Base-by-base conservation (phyloP, 2,113 vertebrate genomes). In the Dasypus novemcinctus region DNA sequence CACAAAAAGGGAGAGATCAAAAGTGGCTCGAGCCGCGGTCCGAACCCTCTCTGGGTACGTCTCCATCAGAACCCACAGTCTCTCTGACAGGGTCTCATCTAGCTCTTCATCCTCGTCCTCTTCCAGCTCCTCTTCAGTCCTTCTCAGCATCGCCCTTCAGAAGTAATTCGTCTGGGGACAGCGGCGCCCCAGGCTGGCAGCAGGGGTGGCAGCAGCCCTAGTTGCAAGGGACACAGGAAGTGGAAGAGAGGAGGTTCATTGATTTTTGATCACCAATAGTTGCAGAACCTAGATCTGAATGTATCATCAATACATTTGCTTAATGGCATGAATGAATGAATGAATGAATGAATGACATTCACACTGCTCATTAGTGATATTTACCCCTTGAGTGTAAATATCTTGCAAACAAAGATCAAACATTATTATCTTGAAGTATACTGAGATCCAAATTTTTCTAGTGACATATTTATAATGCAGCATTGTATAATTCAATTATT, bases 51-150 rank as follows among this genome's bases (percentile, higher is more conserved):
- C 99, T 0, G 99, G 99, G 94, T 99, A 99, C 99, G 99, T 99
- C 98, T 99, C 99, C 2, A 99, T 99, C 93, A 99, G 98, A 43
- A 99, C 99, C 99, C 99, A 99, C n/a, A 99, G 98, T 95, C 99
- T 98, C 98, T 99, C 99, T 92, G 98, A 86, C 96, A 99, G 80
- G 0, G 99, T 99, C 97, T 99, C 99, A 95, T 99, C 99, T 95
- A 99, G 76, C 99, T 98, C 98, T 0, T 98, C 97, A 10, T 98
- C 98, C 4, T 98, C 98, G 15, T 98, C 98, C 21, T 98, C 98
- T 27, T 98, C 98, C 87, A 98, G 94, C 68, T 98, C 98, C 66
- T 98, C 98, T 54, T 98, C 98, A 43, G 97, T 95, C 81, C n/a
- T 98, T 98, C 69, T 98, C 98, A 49, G 96, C 96, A 68, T 97